Evolutionary conservation across 1,140 invertebrate species (phyloP).

Genomic region (Rhopalosiphum padi): DNA sequence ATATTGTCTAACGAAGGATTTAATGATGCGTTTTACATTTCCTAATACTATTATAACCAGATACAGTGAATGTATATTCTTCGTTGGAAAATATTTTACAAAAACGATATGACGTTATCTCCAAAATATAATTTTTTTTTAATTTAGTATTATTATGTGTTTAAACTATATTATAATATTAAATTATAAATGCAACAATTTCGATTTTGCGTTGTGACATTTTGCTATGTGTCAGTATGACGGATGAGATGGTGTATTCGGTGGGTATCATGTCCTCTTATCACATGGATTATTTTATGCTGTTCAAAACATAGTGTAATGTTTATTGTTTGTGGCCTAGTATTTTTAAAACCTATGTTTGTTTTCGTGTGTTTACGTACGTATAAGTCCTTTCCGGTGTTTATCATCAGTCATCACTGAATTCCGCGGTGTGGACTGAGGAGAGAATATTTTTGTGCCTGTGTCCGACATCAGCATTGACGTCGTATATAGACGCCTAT

Average conservation of each 20-base stretch:
- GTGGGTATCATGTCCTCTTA: background rate
- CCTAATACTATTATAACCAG: background rate
- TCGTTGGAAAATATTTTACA: background rate
- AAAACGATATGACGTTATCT: background rate
- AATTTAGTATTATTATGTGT: background rate
- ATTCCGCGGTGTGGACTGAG: background rate
- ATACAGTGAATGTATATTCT: background rate
- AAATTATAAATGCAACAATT: background rate
- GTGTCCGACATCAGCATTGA: background rate
- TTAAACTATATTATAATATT: background rate
- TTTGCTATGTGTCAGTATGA: background rate
- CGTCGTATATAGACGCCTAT: slow-evolving; percentile 26
- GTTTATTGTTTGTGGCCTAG: background rate
- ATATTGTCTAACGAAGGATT: background rate
- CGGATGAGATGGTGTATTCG: background rate
- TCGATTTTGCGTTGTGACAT: background rate
- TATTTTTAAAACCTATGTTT: background rate
- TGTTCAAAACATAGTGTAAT: background rate
- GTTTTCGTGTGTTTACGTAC: background rate
- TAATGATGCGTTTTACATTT: background rate
- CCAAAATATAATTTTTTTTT: background rate
- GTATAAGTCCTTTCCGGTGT: slow-evolving; percentile 1
- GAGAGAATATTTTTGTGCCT: slow-evolving; percentile 27
- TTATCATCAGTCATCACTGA: background rate
- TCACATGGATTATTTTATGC: background rate